A percentile compares a stretch with the other conserved stretches of the same genome.
Evolutionary conservation across 2,113 vertebrate genomes (phyloP).

Genomic region (Zosterops hypoxanthus): DNA sequence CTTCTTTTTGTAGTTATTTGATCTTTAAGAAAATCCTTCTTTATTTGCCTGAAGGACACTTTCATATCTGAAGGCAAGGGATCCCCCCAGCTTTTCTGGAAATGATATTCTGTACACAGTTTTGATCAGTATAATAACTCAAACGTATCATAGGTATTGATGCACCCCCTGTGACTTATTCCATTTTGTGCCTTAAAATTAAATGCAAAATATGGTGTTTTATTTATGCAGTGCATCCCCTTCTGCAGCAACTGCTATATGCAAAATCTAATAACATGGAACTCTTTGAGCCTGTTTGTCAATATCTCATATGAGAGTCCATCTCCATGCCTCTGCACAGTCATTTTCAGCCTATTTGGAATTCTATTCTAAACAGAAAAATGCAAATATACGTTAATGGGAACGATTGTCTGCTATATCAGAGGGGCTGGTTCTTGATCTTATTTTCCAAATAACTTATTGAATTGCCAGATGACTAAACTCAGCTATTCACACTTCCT

Average conservation of each 20-base stretch:
- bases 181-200: conserved; percentile 49
- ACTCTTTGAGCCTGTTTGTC: conserved; percentile 27
- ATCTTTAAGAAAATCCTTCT: background rate
- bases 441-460: conserved; percentile 53
- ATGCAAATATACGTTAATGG: conserved; percentile 59
- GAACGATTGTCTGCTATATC: conserved; percentile 7
- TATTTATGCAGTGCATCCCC: conserved; percentile 32
- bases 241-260: conserved; percentile 12
- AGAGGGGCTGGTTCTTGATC: conserved; percentile 16
- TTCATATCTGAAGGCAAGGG: background rate
- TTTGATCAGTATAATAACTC: conserved; percentile 26
- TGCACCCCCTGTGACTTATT: conserved; percentile 44
- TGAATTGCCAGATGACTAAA: conserved; percentile 28
- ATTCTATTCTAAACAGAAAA: conserved; percentile 61
- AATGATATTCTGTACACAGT: background rate
- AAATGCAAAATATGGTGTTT: conserved; percentile 55
- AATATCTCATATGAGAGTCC: conserved; percentile 19
- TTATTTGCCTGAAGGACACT: background rate
- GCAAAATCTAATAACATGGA: conserved; percentile 41
- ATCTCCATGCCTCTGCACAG: conserved; percentile 13
- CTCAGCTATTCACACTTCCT: background rate
- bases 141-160: conserved; percentile 26
- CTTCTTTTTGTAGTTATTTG: background rate
- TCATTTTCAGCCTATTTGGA: conserved; percentile 47
- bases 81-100: background rate